Conservation (phyloP, 2,797 vertebrate genomes). For the Enteromius anoplus region DNA sequence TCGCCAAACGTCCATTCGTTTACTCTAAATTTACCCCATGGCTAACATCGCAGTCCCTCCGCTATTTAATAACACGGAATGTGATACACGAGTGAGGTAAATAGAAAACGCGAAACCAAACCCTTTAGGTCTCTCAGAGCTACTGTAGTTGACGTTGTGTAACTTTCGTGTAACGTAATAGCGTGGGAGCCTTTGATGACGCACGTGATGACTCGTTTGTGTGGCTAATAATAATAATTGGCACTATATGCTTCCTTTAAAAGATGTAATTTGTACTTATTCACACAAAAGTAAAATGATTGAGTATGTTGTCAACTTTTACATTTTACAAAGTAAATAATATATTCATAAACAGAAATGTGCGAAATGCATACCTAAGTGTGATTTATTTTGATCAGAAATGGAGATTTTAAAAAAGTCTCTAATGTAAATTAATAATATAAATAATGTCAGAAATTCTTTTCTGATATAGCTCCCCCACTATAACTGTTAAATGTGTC, state of each 20-base stretch:
- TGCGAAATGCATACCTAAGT: too few relatives aligned
- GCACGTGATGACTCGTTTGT: neutral
- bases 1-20: neutral
- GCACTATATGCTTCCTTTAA: too few relatives aligned
- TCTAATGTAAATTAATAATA: too few relatives aligned
- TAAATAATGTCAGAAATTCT: too few relatives aligned
- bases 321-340: too few relatives aligned
- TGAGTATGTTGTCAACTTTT: too few relatives aligned
- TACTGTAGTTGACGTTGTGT: conserved; percentile 11
- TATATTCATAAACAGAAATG: too few relatives aligned
- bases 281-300: too few relatives aligned
- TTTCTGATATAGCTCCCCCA: too few relatives aligned
- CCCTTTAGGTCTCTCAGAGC: neutral
- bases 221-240: conserved; percentile 1
- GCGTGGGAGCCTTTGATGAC: neutral
- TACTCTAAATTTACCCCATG: conserved; percentile 13
- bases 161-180: neutral
- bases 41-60: neutral
- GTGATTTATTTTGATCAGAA: too few relatives aligned
- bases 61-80: neutral
- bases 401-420: too few relatives aligned
- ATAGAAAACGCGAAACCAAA: conserved; percentile 28
- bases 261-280: neutral
- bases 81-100: conserved; percentile 18
- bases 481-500: too few relatives aligned